phyloP scores from a whole-genome alignment of 1,140 invertebrate genomes.

The Drosophila kanapiae region DNA sequence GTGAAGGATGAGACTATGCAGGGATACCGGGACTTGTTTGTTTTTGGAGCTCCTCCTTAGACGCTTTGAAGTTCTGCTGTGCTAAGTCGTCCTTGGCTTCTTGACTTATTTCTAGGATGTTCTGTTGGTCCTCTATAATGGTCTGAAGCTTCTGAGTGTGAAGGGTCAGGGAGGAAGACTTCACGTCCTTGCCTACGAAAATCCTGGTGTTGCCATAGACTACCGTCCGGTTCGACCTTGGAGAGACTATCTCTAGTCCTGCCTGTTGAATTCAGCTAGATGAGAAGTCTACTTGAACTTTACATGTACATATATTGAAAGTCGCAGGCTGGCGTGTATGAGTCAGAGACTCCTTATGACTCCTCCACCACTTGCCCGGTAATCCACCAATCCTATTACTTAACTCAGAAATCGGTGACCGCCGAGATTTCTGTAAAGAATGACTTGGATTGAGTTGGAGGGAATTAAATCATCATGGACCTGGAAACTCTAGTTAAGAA shows the following conservation, averaged over 20 bases:
- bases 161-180: neutral
- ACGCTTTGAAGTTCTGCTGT: neutral
- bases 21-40: neutral
- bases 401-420: neutral
- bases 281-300: too few species aligned
- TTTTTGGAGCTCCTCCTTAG: neutral
- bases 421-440: neutral
- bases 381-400: too few species aligned
- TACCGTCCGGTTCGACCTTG: too few species aligned
- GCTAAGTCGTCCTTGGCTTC: neutral
- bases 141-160: neutral
- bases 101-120: neutral
- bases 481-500: neutral
- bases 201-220: too few species aligned
- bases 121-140: constrained; percentile 13
- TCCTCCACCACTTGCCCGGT: neutral
- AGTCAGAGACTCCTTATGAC: neutral
- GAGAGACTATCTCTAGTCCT: too few species aligned
- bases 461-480: neutral
- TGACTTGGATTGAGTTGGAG: neutral
- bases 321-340: neutral
- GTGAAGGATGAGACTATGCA: neutral
- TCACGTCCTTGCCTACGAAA: constrained; percentile 4
- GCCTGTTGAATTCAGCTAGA: too few species aligned
- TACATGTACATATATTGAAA: too few species aligned